Evolutionary conservation across 2,888 invertebrate species (phyloP).

Genomic region (Hydrotaea diabolus): DNA sequence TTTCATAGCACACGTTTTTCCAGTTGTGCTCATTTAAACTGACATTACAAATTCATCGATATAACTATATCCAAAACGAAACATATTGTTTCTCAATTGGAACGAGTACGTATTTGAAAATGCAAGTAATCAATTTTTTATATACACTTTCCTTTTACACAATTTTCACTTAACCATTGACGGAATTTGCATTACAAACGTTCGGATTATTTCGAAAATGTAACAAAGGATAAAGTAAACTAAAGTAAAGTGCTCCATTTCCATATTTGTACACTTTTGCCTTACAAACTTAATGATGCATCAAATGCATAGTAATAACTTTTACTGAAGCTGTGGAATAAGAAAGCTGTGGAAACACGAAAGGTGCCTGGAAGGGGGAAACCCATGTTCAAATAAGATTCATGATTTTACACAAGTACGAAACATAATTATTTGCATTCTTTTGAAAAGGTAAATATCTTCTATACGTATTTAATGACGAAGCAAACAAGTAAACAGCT

Average conservation of each 20-base stretch:
- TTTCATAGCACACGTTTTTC: too few relatives aligned
- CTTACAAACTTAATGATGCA: background rate
- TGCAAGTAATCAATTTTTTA: background rate
- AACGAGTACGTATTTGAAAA: background rate
- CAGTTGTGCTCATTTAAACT: background rate
- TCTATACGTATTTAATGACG: too few relatives aligned
- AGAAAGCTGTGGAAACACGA: too few relatives aligned
- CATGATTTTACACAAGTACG: background rate
- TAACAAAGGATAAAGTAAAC: too few relatives aligned
- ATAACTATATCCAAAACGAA: background rate
- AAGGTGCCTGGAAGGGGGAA: background rate
- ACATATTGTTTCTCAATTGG: background rate
- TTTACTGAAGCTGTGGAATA: background rate
- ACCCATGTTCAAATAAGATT: background rate
- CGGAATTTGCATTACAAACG: slow-evolving; percentile 5
- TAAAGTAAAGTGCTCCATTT: background rate
- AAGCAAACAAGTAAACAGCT: too few relatives aligned
- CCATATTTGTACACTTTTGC: background rate
- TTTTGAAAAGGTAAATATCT: background rate
- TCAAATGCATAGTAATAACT: slow-evolving; percentile 12
- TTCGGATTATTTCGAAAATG: background rate
- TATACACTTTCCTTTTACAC: background rate
- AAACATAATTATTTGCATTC: background rate
- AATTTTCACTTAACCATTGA: background rate
- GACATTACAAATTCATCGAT: background rate